Conservation (phyloP, 23 tunicate genomes). For the Halocynthia roretzi region DNA sequence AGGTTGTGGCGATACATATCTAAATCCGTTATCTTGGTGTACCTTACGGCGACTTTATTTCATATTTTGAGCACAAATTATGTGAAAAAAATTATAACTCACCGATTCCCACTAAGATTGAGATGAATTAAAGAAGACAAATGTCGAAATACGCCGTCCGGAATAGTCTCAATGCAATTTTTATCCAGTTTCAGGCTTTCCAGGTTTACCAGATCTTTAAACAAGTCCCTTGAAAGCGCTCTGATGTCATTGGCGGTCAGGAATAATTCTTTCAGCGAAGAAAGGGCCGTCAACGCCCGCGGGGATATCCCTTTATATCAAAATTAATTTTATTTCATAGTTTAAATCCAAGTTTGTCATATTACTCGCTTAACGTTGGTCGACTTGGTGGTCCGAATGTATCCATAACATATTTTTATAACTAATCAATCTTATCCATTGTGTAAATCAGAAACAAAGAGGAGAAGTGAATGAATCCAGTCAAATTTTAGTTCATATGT, state of each 20-base stretch:
- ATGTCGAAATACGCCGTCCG: conserved; percentile 28
- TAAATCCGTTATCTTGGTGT: background rate
- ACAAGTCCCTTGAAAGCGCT: conserved; percentile 21
- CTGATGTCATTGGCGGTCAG: conserved; percentile 44
- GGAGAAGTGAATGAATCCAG: no score
- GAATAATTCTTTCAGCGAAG: conserved; percentile 36
- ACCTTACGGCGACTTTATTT: no score
- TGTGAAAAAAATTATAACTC: background rate
- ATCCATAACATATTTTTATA: no score
- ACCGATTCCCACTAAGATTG: conserved; percentile 68
- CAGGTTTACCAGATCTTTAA: conserved; percentile 24
- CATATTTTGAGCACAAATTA: background rate
- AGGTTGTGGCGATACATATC: background rate
- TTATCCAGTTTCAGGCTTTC: conserved; percentile 19
- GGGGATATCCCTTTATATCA: conserved; percentile 22
- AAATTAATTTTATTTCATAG: no score
- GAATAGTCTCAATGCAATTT: conserved; percentile 26
- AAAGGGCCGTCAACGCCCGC: conserved; percentile 31
- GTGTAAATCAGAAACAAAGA: no score
- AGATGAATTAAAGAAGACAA: conserved; percentile 25
- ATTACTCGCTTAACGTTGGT: no score
- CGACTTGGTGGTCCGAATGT: no score
- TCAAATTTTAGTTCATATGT: no score
- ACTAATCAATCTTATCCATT: no score
- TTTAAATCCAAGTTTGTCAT: no score